Percentiles rank a stretch among this genome's conserved stretches.
phyloP scores from a whole-genome alignment of 2,797 vertebrate species.

The Choloepus didactylus region DNA sequence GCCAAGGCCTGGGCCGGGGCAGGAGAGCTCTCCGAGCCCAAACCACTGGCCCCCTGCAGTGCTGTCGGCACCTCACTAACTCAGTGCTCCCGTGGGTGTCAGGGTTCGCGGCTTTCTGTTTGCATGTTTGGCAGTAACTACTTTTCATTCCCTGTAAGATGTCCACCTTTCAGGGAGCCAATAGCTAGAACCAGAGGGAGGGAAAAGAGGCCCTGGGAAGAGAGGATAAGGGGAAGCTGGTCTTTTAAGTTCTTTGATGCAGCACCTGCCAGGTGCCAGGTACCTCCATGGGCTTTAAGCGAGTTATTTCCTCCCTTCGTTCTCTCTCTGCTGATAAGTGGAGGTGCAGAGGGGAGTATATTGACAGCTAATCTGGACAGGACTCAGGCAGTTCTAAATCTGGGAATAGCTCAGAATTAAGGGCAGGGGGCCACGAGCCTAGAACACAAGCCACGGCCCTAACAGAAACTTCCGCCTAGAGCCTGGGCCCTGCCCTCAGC shows the following conservation, averaged over 20 bases:
- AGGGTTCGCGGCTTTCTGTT: not conserved
- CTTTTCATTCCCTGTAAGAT: not conserved
- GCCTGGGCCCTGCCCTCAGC: not conserved
- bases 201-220: not conserved
- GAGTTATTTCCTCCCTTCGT: not conserved
- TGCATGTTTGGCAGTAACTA: not conserved
- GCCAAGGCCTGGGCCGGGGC: not conserved
- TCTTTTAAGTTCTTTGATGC: not conserved
- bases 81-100: not conserved
- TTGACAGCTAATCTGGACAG: not conserved
- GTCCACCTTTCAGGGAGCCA: not conserved
- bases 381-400: not conserved
- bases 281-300: not conserved
- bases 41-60: not conserved
- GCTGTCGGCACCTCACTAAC: no score
- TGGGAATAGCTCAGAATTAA: not conserved
- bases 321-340: not conserved
- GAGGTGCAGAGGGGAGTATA: not conserved
- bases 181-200: not conserved
- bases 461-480: not conserved
- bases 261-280: not conserved
- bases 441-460: accelerated
- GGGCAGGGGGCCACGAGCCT: not conserved
- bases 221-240: not conserved
- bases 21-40: not conserved